Percentiles rank a stretch among this genome's conserved stretches.
Evolutionary conservation across 2,888 invertebrate species (phyloP).

Genomic region (Ellobium chinense): DNA sequence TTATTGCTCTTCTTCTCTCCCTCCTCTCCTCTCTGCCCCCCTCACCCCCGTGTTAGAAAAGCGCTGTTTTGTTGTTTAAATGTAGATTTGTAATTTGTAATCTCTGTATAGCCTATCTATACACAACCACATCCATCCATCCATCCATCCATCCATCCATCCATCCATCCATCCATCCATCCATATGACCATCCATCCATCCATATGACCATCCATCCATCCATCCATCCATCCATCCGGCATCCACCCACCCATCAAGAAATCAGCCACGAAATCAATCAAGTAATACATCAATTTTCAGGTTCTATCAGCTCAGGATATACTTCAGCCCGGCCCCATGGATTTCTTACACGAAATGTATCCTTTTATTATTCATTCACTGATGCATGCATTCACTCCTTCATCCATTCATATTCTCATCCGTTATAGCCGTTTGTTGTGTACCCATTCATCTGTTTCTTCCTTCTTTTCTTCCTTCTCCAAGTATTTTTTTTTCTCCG

Average conservation of each 20-base stretch:
- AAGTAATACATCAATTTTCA: slow-evolving; percentile 81
- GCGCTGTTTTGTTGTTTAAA: too few relatives aligned
- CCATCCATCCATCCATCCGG: neutral
- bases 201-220: neutral
- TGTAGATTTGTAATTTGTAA: too few relatives aligned
- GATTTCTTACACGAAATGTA: slow-evolving; percentile 99
- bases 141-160: neutral
- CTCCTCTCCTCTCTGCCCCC: too few relatives aligned
- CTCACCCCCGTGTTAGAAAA: too few relatives aligned
- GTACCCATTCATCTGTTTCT: neutral
- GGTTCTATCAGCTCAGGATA: slow-evolving; percentile 98
- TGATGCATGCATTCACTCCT: neutral
- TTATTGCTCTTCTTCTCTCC: too few relatives aligned
- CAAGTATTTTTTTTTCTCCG: neutral
- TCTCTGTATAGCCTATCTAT: too few relatives aligned
- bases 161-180: neutral
- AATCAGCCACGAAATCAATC: too few relatives aligned
- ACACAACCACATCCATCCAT: neutral
- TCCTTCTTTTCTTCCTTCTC: neutral
- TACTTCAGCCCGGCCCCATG: slow-evolving; percentile 98
- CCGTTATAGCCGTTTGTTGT: neutral
- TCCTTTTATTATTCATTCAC: slow-evolving; percentile 67
- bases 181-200: neutral
- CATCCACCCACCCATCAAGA: neutral
- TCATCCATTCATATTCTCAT: too few relatives aligned